Evolutionary conservation across 2,888 invertebrate genomes (phyloP).

Genomic region (Phaonia tiefii): DNA sequence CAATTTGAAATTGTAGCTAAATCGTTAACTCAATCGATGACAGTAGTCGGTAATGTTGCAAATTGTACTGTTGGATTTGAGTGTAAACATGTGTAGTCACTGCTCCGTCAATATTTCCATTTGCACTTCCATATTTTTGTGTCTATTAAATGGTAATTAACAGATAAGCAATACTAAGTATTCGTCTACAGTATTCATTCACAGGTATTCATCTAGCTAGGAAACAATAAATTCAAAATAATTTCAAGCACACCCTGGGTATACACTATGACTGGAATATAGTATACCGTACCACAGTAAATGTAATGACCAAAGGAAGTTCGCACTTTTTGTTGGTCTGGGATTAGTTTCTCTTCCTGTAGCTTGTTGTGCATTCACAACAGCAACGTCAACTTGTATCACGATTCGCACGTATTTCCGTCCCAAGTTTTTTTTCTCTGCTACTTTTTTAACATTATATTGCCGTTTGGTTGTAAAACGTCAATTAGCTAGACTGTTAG

Average conservation of each 20-base stretch:
- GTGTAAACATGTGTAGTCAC: neutral
- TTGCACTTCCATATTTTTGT: neutral
- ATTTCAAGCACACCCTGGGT: neutral
- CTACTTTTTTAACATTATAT: neutral
- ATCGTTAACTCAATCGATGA: too few relatives aligned
- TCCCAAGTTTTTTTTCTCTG: neutral
- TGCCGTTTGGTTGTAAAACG: neutral
- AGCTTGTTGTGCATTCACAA: neutral
- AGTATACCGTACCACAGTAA: too few relatives aligned
- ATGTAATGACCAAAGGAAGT: too few relatives aligned
- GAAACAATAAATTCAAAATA: too few relatives aligned
- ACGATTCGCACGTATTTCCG: constrained; percentile 17
- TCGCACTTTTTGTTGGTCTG: too few relatives aligned
- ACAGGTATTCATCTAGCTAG: too few relatives aligned
- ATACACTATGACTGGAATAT: neutral
- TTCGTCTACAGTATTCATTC: too few relatives aligned
- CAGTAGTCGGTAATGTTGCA: constrained; percentile 64
- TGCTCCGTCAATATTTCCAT: neutral
- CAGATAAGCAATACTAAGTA: too few relatives aligned
- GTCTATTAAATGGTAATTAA: constrained; percentile 7
- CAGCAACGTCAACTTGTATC: constrained; percentile 11
- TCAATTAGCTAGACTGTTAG: constrained; percentile 8
- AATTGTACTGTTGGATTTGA: constrained; percentile 41
- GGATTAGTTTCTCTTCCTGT: too few relatives aligned
- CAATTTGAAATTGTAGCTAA: constrained; percentile 65